A percentile compares a stretch with the other conserved stretches of the same genome.
Evolutionary conservation across 2,797 vertebrate species (phyloP).

Genomic region (Chloroceryle amazona): DNA sequence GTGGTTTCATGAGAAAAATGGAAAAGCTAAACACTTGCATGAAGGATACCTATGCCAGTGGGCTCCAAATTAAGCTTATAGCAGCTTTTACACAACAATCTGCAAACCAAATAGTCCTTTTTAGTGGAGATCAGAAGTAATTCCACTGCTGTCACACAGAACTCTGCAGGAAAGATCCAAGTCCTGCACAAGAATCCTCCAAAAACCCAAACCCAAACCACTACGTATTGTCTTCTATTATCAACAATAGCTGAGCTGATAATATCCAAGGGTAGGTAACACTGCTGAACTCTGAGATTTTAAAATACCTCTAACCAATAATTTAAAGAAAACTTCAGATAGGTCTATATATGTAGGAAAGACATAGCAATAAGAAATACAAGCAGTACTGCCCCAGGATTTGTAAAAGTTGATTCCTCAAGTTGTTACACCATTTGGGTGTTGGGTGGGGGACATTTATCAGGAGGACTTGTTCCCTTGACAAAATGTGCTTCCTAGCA

Average conservation of each 20-base stretch:
- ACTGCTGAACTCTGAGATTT: not conserved
- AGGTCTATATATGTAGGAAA: not conserved
- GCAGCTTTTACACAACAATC: not conserved
- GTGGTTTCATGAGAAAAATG: not conserved
- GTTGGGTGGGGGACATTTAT: not conserved
- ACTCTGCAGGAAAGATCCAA: not conserved
- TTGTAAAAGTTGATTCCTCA: not conserved
- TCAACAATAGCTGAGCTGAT: not conserved
- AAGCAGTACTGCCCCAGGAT: not conserved
- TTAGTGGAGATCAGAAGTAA: not conserved
- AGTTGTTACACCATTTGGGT: not conserved
- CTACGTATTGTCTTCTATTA: not conserved
- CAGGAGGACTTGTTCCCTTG: not conserved
- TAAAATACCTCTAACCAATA: not conserved
- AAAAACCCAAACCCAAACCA: not conserved
- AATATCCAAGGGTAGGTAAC: not conserved
- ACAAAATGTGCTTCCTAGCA: not conserved
- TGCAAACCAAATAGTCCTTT: not conserved
- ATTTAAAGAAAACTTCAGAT: not conserved
- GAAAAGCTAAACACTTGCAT: not conserved
- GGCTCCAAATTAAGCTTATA: not conserved
- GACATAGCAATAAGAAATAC: not conserved
- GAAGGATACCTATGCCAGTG: not conserved
- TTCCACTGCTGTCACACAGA: not conserved
- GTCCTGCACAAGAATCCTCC: not conserved